These are phyloP conservation scores for Notodonta ziczac DNA, from an alignment of 2,888 invertebrate genomes.

Conservation along the genomic window DNA sequence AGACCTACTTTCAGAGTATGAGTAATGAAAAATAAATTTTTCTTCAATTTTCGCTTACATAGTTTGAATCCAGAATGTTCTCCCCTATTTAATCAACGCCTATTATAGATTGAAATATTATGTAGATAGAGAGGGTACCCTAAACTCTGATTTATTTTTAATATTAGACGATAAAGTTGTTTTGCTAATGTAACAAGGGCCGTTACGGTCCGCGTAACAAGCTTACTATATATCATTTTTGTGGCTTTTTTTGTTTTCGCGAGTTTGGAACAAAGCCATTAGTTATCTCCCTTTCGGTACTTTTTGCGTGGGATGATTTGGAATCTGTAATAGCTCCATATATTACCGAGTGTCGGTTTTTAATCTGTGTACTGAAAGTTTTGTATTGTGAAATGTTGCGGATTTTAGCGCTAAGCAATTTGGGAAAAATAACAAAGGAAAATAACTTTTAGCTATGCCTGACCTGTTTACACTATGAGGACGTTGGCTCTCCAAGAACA, in stretches of 20 bases:
- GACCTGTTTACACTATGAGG: no score
- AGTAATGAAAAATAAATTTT: no score
- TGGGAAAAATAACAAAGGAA: neutral
- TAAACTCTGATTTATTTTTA: conserved; percentile 28
- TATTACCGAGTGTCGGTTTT: conserved; percentile 25
- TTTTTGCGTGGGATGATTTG: conserved; percentile 27
- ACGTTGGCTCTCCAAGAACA: no score
- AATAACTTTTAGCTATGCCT: no score
- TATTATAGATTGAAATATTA: neutral
- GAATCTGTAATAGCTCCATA: conserved; percentile 36
- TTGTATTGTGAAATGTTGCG: neutral
- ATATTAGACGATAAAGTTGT: conserved; percentile 41
- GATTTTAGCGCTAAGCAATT: neutral
- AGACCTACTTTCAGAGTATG: no score
- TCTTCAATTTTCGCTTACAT: no score
- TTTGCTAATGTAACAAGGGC: conserved; percentile 33
- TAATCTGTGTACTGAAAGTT: conserved; percentile 6
- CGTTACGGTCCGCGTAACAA: conserved; percentile 23
- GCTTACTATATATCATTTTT: conserved; percentile 43
- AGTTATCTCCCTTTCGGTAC: conserved; percentile 39
- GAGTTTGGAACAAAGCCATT: conserved; percentile 52
- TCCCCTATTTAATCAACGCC: neutral
- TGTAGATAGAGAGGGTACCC: neutral
- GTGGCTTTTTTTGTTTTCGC: conserved; percentile 42
- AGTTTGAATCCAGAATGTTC: no score